Evolutionary conservation across 2,113 vertebrate species (phyloP).

Genomic region (Scartelaos histophorus): DNA sequence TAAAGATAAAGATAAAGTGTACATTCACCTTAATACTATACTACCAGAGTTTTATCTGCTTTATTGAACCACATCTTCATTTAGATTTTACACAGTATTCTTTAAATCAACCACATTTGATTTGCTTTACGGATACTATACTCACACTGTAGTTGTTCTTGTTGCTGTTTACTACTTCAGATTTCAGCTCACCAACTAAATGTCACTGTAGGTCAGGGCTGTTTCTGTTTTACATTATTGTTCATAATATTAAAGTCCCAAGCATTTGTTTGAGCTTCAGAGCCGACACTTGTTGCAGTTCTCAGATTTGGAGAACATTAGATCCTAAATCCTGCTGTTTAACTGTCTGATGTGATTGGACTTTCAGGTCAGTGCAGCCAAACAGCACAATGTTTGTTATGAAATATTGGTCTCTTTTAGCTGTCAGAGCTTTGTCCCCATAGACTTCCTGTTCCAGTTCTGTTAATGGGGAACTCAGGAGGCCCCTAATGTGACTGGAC

Average conservation of each 20-base stretch:
- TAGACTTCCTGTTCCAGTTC: slow-evolving; percentile 28
- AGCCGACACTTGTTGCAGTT: background rate
- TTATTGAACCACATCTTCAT: no score
- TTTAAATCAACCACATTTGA: no score
- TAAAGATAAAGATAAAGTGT: no score
- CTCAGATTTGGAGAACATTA: slow-evolving; percentile 5
- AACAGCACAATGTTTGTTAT: slow-evolving; percentile 12
- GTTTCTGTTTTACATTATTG: slow-evolving; percentile 12
- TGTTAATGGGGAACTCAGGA: slow-evolving; percentile 14
- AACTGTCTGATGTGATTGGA: slow-evolving; percentile 13
- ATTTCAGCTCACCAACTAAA: background rate
- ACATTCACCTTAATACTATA: no score
- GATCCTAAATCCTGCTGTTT: background rate
- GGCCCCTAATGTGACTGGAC: slow-evolving; percentile 23
- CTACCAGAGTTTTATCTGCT: no score
- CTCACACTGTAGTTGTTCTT: no score
- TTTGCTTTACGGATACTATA: no score
- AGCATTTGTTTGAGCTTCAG: background rate
- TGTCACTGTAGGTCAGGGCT: background rate
- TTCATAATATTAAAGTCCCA: background rate
- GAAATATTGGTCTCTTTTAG: slow-evolving; percentile 26
- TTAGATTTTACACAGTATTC: no score
- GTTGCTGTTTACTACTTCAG: no score
- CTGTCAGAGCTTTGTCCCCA: slow-evolving; percentile 11
- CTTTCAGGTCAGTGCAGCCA: slow-evolving; percentile 3